Conservation (phyloP, 2,888 invertebrate species). For the Rosalia funebris region DNA sequence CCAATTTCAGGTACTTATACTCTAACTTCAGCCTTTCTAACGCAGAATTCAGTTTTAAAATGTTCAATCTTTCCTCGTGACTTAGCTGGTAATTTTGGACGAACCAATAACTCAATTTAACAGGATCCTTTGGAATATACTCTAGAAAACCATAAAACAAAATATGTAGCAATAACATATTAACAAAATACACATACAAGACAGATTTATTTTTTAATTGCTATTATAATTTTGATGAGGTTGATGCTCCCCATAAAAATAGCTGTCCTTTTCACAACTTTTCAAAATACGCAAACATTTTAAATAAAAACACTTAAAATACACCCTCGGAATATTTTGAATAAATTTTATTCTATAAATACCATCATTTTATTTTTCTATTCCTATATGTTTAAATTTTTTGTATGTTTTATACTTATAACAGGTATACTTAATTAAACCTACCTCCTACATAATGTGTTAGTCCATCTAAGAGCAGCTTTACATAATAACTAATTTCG, state of each 20-base stretch:
- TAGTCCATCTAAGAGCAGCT: constrained; percentile 53
- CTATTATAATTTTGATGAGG: no score
- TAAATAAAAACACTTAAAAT: no score
- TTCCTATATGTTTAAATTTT: not conserved
- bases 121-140: constrained; percentile 73
- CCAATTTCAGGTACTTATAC: constrained; percentile 65
- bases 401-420: not conserved
- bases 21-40: constrained; percentile 74
- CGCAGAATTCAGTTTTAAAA: constrained; percentile 75
- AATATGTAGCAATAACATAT: no score
- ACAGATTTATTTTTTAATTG: no score
- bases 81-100: constrained; percentile 79
- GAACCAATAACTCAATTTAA: constrained; percentile 82
- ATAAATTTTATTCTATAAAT: no score
- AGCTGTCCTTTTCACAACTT: no score
- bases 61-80: constrained; percentile 70
- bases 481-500: constrained; percentile 57
- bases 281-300: no score
- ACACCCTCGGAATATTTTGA: no score
- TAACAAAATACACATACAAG: no score
- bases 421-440: no score
- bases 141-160: no score
- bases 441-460: constrained; percentile 53
- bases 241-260: no score
- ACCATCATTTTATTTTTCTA: not conserved